Conservation (phyloP, 2,888 invertebrate genomes). For the Hartigia nigra region DNA sequence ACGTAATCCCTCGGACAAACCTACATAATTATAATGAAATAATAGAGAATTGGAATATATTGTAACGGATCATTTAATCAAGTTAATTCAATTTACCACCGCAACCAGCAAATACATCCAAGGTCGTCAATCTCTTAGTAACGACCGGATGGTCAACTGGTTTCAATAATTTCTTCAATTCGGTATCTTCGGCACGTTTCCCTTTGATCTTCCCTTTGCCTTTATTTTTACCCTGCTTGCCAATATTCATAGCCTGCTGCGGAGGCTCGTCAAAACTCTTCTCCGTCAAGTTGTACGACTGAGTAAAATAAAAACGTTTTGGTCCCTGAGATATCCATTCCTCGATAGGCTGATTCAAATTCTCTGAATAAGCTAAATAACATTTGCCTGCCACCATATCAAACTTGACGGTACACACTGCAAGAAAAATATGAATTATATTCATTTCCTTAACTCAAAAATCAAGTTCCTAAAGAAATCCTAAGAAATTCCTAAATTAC, state of each 20-base stretch:
- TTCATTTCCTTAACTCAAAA: slow-evolving; percentile 11
- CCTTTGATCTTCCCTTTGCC: slow-evolving; percentile 75
- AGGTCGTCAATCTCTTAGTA: slow-evolving; percentile 71
- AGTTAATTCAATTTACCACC: slow-evolving; percentile 70
- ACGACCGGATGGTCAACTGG: slow-evolving; percentile 59
- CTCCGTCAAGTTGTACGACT: slow-evolving; percentile 73
- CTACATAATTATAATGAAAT: slow-evolving; percentile 46
- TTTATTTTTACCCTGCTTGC: slow-evolving; percentile 73
- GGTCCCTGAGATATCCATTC: slow-evolving; percentile 76
- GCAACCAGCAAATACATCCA: slow-evolving; percentile 90
- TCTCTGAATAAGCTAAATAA: slow-evolving; percentile 74
- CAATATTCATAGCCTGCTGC: slow-evolving; percentile 70
- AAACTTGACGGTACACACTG: slow-evolving; percentile 71
- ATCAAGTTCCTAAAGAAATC: slow-evolving; percentile 11
- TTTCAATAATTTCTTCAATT: slow-evolving; percentile 47
- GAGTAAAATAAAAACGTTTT: slow-evolving; percentile 79
- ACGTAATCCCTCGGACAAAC: slow-evolving; percentile 80
- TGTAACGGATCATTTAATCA: not conserved
- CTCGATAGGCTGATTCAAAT: slow-evolving; percentile 67
- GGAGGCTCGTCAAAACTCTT: slow-evolving; percentile 74
- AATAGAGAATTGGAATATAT: not conserved
- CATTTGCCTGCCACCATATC: slow-evolving; percentile 77
- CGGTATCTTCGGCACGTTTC: slow-evolving; percentile 49
- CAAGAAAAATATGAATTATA: slow-evolving; percentile 32
- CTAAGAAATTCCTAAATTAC: slow-evolving; percentile 64